These are phyloP conservation scores for Lithophane semibrunnea DNA, from an alignment of 2,888 invertebrate genomes.

Conservation along the genomic window DNA sequence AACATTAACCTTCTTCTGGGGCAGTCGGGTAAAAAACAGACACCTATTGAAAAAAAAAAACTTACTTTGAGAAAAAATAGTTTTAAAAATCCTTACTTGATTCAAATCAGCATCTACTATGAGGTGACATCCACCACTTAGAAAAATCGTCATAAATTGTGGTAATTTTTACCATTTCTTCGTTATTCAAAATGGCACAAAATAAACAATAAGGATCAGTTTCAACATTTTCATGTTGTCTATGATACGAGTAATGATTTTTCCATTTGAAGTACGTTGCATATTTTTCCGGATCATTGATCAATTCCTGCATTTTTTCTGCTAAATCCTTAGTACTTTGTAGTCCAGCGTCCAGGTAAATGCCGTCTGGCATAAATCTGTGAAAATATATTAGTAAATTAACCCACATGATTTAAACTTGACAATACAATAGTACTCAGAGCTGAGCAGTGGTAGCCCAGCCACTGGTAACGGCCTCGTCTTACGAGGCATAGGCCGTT, in stretches of 20 bases:
- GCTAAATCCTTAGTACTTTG: slow-evolving; percentile 61
- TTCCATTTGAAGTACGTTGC: slow-evolving; percentile 73
- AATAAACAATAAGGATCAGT: slow-evolving; percentile 70
- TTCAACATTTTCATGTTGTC: slow-evolving; percentile 55
- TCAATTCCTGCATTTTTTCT: slow-evolving; percentile 67
- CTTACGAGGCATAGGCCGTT: too few relatives aligned
- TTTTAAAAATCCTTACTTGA: neutral
- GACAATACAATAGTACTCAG: neutral
- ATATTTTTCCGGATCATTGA: slow-evolving; percentile 67
- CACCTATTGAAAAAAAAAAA: neutral
- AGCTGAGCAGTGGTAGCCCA: too few relatives aligned
- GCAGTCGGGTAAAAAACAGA: neutral
- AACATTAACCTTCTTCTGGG: too few relatives aligned
- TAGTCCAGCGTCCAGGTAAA: slow-evolving; percentile 69
- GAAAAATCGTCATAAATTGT: slow-evolving; percentile 63
- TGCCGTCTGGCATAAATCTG: slow-evolving; percentile 73
- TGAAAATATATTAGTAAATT: neutral
- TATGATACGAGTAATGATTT: slow-evolving; percentile 72
- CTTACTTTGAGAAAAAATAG: too few relatives aligned
- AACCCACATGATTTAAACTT: neutral
- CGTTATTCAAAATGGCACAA: slow-evolving; percentile 67
- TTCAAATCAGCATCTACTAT: slow-evolving; percentile 44
- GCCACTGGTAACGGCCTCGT: neutral
- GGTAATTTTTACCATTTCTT: slow-evolving; percentile 54
- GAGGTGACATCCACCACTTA: slow-evolving; percentile 56